These are phyloP conservation scores for Gymnarchus niloticus DNA, from an alignment of 2,113 vertebrate genomes.

Conservation along the genomic window DNA sequence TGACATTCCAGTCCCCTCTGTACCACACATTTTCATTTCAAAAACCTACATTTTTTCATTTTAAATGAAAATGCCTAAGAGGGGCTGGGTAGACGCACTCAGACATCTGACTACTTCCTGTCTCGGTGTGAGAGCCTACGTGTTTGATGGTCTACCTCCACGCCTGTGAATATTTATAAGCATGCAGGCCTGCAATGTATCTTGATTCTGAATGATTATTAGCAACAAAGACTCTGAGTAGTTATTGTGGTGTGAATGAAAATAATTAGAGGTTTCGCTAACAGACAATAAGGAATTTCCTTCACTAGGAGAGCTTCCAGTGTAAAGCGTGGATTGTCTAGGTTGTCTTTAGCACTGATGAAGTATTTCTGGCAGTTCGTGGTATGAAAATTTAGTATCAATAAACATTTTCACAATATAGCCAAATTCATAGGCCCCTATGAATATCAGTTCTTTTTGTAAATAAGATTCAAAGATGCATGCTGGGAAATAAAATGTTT, in stretches of 20 bases:
- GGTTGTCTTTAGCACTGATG: neutral
- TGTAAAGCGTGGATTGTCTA: neutral
- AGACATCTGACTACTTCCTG: neutral
- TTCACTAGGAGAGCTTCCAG: neutral
- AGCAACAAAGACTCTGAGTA: neutral
- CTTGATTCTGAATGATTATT: neutral
- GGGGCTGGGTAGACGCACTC: neutral
- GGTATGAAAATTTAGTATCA: neutral
- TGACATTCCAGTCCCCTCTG: neutral
- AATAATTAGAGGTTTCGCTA: neutral
- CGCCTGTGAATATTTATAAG: neutral
- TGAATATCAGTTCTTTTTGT: neutral
- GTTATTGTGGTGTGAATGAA: slow-evolving; percentile 11
- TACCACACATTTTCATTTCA: neutral
- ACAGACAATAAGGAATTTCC: neutral
- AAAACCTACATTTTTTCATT: slow-evolving; percentile 4
- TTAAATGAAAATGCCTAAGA: slow-evolving; percentile 1
- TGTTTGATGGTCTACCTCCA: neutral
- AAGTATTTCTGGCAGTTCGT: neutral
- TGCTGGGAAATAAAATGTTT: neutral
- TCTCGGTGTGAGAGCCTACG: neutral
- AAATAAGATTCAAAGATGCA: neutral
- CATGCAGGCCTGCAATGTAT: neutral
- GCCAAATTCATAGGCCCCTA: neutral
- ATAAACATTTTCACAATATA: neutral